A percentile compares a stretch with the other conserved stretches of the same genome.
These are phyloP conservation scores for Petrocephalus microphthalmus DNA, from an alignment of 2,113 vertebrate genomes.

Conservation along the genomic window DNA sequence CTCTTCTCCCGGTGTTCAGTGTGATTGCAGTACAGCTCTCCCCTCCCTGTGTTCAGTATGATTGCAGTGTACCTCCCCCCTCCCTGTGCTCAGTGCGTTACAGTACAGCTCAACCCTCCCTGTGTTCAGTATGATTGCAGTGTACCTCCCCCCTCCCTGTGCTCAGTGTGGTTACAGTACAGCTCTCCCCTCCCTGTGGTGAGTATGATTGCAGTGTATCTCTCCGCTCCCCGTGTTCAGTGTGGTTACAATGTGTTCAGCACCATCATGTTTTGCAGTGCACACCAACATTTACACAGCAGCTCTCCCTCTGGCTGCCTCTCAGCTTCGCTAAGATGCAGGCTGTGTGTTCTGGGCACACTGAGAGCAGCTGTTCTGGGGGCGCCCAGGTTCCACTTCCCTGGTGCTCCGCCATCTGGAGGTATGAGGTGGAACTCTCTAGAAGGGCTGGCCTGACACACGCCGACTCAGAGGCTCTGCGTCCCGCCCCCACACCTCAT, in stretches of 20 bases:
- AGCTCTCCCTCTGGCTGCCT: background rate
- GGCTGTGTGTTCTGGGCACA: background rate
- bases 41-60: background rate
- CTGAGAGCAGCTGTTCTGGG: background rate
- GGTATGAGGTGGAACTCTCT: background rate
- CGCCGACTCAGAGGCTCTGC: background rate
- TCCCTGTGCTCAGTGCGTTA: background rate
- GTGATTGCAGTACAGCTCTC: background rate
- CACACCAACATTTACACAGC: background rate
- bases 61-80: background rate
- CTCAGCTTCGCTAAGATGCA: background rate
- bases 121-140: background rate
- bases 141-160: background rate
- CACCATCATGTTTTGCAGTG: background rate
- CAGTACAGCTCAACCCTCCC: background rate
- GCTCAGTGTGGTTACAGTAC: background rate
- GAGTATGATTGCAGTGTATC: background rate
- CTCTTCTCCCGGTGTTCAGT: background rate
- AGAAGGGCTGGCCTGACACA: background rate
- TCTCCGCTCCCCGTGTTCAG: background rate
- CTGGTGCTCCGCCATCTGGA: background rate
- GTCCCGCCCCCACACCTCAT: background rate
- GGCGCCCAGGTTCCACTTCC: background rate
- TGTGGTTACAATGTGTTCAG: background rate
- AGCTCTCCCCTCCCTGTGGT: background rate